A percentile compares a stretch with the other conserved stretches of the same genome.
These are phyloP conservation scores for Trachythela sp. DNA, from an alignment of 64 coral and sea anemone genomes.

Conservation along the genomic window DNA sequence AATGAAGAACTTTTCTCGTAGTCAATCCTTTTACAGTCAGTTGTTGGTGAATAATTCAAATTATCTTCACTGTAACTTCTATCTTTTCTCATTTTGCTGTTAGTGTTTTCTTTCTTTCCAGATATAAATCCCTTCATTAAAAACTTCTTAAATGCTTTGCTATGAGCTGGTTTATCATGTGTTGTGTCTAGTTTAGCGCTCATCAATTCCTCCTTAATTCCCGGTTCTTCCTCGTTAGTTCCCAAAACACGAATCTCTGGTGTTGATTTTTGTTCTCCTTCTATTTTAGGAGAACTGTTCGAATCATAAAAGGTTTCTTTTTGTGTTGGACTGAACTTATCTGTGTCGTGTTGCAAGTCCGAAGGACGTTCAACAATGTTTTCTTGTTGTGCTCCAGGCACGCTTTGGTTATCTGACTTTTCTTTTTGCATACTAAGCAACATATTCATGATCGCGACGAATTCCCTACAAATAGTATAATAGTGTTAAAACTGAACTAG, in stretches of 20 bases:
- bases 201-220: neutral
- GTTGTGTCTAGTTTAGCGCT: neutral
- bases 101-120: constrained; percentile 5
- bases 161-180: neutral
- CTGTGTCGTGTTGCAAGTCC: no score
- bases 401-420: neutral
- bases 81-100: neutral
- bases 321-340: neutral
- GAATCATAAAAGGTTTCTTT: neutral
- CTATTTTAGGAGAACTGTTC: neutral
- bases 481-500: no score
- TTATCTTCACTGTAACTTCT: neutral
- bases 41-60: neutral
- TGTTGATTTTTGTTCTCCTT: neutral
- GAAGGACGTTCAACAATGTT: no score
- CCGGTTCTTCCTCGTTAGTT: neutral
- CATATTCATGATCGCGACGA: neutral
- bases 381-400: neutral
- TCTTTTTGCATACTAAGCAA: no score
- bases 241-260: neutral
- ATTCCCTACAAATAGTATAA: neutral
- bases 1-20: neutral
- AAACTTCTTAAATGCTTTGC: neutral
- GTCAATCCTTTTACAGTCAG: neutral
- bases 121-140: neutral